phyloP scores from a whole-genome alignment of 2,113 vertebrate genomes.

The Mobula hypostoma region DNA sequence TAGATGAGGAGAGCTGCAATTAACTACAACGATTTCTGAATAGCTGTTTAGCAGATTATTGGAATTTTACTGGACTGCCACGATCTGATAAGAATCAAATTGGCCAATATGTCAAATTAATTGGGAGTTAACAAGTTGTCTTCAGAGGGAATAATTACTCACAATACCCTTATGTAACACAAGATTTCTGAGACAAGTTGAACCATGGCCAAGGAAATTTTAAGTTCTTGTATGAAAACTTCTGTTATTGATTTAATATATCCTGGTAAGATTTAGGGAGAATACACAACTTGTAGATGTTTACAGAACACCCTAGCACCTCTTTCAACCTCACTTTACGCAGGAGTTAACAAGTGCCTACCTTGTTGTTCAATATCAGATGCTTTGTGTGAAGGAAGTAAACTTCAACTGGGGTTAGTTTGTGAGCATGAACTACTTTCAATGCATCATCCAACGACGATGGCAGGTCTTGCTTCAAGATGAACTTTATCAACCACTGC shows the following conservation, averaged over 20 bases:
- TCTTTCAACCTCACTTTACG: not conserved
- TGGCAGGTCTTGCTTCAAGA: slow-evolving; percentile 75
- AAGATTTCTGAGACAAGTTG: no score
- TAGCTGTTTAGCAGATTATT: no score
- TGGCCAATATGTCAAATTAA: no score
- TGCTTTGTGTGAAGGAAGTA: slow-evolving; percentile 70
- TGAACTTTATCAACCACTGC: slow-evolving; percentile 78
- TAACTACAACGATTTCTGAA: no score
- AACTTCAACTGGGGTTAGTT: slow-evolving; percentile 68
- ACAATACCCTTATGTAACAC: no score
- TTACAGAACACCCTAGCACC: not conserved
- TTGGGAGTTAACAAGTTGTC: no score
- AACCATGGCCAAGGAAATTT: not conserved
- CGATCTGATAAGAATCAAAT: no score
- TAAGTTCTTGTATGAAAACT: not conserved
- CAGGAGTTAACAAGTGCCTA: slow-evolving; percentile 45
- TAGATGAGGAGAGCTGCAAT: no score
- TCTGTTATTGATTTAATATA: not conserved
- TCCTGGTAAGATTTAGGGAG: not conserved
- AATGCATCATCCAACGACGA: slow-evolving; percentile 79
- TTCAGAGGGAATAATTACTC: no score
- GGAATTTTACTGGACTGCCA: no score
- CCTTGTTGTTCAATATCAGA: slow-evolving; percentile 68
- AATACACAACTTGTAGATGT: not conserved
- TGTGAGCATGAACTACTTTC: slow-evolving; percentile 71